Conservation (phyloP, 2,888 invertebrate species). For the Ophioninae sp. region DNA sequence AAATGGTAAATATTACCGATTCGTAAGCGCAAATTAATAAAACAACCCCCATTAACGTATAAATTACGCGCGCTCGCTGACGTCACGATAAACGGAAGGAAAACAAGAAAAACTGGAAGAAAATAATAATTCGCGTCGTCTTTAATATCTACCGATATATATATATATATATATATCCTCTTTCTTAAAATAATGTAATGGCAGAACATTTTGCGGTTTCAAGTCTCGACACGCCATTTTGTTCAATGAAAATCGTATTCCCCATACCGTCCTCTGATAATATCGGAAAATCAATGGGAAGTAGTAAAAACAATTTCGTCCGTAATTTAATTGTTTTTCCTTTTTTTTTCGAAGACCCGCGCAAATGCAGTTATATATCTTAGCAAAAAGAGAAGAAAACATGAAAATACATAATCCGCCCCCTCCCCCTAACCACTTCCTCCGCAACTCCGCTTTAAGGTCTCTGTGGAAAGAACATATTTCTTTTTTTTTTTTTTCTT, state of each 20-base stretch:
- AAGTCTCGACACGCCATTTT: constrained; percentile 42
- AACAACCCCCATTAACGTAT: neutral
- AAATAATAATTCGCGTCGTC: constrained; percentile 16
- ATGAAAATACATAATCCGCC: neutral
- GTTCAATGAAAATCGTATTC: constrained; percentile 30
- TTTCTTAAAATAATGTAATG: constrained; percentile 55
- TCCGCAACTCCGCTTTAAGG: constrained; percentile 62
- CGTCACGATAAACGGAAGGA: neutral
- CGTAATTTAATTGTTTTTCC: constrained; percentile 57
- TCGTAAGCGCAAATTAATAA: neutral
- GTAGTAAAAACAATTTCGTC: constrained; percentile 62
- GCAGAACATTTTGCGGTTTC: constrained; percentile 41
- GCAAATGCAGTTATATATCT: constrained; percentile 53
- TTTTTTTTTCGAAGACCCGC: constrained; percentile 30
- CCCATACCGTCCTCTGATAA: constrained; percentile 36
- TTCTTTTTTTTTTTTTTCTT: too few species aligned
- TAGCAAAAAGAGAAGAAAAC: constrained; percentile 36
- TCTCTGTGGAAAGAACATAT: constrained; percentile 71
- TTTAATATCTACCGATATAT: constrained; percentile 45
- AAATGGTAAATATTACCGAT: neutral
- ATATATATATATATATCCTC: neutral
- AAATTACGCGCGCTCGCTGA: neutral
- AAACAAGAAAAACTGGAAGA: constrained; percentile 27
- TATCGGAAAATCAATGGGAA: neutral
- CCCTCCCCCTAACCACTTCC: neutral